Evolutionary conservation across 2,797 vertebrate species (phyloP).

Genomic region (Semaprochilodus insignis): DNA sequence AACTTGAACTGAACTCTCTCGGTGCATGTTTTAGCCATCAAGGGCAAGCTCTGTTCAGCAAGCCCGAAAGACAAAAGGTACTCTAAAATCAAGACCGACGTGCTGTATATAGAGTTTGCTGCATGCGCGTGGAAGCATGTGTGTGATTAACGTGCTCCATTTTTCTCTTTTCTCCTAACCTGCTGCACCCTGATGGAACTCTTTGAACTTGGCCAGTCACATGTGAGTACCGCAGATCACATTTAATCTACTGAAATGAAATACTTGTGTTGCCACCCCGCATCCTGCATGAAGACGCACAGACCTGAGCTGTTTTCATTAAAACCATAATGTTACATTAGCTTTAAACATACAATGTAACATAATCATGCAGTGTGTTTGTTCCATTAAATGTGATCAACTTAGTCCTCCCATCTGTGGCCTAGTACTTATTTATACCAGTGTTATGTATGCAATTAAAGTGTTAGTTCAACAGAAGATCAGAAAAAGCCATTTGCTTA

Average conservation of each 20-base stretch:
- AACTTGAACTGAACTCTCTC: background rate
- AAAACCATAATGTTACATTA: constrained; percentile 24
- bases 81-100: background rate
- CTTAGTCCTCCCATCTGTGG: constrained; percentile 13
- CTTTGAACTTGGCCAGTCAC: constrained; percentile 53
- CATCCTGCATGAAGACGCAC: background rate
- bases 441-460: background rate
- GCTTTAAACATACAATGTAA: background rate
- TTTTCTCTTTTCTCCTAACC: constrained; percentile 49
- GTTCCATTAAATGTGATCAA: constrained; percentile 24
- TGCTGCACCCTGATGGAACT: constrained; percentile 32
- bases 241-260: constrained; percentile 9
- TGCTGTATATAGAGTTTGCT: background rate
- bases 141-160: constrained; percentile 18
- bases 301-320: constrained; percentile 22
- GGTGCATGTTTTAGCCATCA: background rate
- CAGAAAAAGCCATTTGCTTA: no score
- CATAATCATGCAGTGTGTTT: constrained; percentile 36
- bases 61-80: background rate
- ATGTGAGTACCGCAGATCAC: constrained; percentile 57
- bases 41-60: background rate
- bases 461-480: background rate
- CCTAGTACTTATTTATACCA: background rate
- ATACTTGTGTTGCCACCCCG: background rate
- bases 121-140: background rate